phyloP scores from a whole-genome alignment of 1,140 invertebrate genomes.

The Lanistes nyassanus region DNA sequence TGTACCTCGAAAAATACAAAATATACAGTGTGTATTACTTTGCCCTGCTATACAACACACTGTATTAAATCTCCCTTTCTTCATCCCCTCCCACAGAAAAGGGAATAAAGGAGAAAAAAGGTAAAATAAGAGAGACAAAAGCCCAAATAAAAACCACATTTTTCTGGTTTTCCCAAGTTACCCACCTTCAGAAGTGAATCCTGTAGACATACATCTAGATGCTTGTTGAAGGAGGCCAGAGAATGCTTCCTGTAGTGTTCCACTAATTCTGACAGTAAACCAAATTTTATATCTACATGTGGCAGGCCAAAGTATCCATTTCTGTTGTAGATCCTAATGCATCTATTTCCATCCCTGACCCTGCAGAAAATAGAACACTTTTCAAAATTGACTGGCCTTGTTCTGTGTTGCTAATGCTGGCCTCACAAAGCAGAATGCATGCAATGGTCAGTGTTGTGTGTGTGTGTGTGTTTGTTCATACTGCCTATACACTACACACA shows the following conservation, averaged over 20 bases:
- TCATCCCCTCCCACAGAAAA: not conserved
- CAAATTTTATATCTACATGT: not conserved
- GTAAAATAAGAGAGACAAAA: not conserved
- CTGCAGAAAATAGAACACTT: not conserved
- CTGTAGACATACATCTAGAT: not conserved
- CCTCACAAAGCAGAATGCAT: not conserved
- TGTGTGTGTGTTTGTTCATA: not conserved
- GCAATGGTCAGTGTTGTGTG: not conserved
- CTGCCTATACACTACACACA: too few species aligned
- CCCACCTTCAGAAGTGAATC: not conserved
- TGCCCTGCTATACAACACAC: not conserved
- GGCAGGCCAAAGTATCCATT: not conserved
- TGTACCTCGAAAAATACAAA: not conserved
- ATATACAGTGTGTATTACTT: not conserved
- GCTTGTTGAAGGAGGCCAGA: slow-evolving; percentile 4
- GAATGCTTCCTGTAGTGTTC: slow-evolving; percentile 10
- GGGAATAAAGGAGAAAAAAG: too few species aligned
- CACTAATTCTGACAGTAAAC: slow-evolving; percentile 2
- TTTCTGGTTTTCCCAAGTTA: too few species aligned
- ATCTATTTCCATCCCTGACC: not conserved
- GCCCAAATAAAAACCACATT: not conserved
- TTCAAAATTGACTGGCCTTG: not conserved
- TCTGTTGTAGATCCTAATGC: slow-evolving; percentile 3
- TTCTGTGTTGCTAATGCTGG: not conserved
- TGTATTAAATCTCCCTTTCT: not conserved